Base-by-base conservation (phyloP, 2,797 vertebrate genomes). In the Pelodytes ibericus region DNA sequence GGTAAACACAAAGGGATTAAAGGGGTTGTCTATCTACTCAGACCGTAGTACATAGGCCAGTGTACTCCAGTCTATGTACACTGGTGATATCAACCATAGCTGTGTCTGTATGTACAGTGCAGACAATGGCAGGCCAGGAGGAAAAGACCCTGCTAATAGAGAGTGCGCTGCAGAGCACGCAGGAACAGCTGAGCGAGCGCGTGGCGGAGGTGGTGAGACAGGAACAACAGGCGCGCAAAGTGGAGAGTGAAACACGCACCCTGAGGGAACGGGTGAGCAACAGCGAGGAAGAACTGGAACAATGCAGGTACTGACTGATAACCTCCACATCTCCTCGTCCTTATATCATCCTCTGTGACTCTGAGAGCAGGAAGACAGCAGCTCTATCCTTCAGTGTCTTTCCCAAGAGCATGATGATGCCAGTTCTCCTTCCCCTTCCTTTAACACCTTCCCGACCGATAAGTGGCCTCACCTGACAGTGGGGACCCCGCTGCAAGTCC, bases 241-340 rank as follows among this genome's bases (percentile, higher is more conserved):
- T 82, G 15, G 85, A 88, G 47, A 81, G 65, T 0, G 80, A 91
- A 61, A 61, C 86, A 6, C 82, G 70, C 33, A 84, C 30, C 6
- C 75, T 83, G 3, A 80, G 79, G 51, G 74, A 84, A 31, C 71
- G 69, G 22, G 63, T 71, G 2, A 15, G n/a, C 10, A 47, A 10
- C 2, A 47, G 81, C 0, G 69, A 80, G 30, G 82, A 80, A 2
- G 84, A 90, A 24, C 76, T 73, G 0, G 65, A 68, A 0, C 66
- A 31, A 44, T 87, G 75, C 86, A 90, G 89, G 93, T 94, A 82
- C 20, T n/a, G 8, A 6, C 10, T 41, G 33, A 41, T 10, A 62
- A 9, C 49, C 8, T 69, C 39, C 3, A n/a, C 0, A 2, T 11
- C 27, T 31, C 13, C 4, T 36, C 33, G 1, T 36, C 24, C 9